These are phyloP conservation scores for Lepilemur ruficaudatus DNA, from an alignment of 2,797 vertebrate species.

Conservation along the genomic window DNA sequence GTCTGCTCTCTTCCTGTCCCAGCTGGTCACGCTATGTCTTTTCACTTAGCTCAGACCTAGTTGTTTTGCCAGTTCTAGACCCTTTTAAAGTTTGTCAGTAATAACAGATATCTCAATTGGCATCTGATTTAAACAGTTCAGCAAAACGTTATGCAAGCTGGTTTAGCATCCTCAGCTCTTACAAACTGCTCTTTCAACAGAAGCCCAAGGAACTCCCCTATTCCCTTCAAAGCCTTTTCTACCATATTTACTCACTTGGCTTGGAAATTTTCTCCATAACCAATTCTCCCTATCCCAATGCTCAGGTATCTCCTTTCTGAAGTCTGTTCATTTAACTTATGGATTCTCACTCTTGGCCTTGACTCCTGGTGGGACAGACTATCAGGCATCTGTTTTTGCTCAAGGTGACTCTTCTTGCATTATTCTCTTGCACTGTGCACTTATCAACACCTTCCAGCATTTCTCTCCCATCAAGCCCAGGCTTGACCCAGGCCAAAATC, in stretches of 20 bases:
- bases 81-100: constrained; percentile 1
- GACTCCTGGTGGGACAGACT: background rate
- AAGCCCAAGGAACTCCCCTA: background rate
- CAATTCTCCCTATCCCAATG: background rate
- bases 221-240: background rate
- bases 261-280: background rate
- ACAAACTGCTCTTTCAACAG: background rate
- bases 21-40: constrained; percentile 51
- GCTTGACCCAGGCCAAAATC: background rate
- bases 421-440: background rate
- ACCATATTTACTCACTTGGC: background rate
- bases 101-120: constrained; percentile 17
- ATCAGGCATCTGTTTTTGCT: background rate
- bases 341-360: background rate
- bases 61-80: constrained; percentile 55
- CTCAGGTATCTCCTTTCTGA: background rate
- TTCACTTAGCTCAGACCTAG: constrained; percentile 40
- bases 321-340: background rate
- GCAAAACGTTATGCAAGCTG: background rate
- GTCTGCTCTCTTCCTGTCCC: constrained; percentile 27
- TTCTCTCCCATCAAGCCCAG: background rate
- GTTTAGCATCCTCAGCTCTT: background rate
- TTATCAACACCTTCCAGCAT: background rate
- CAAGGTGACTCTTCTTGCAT: background rate
- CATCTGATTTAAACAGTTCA: background rate